Evolutionary conservation across 1,140 invertebrate species (phyloP).

Genomic region (Diorhabda carinulata): DNA sequence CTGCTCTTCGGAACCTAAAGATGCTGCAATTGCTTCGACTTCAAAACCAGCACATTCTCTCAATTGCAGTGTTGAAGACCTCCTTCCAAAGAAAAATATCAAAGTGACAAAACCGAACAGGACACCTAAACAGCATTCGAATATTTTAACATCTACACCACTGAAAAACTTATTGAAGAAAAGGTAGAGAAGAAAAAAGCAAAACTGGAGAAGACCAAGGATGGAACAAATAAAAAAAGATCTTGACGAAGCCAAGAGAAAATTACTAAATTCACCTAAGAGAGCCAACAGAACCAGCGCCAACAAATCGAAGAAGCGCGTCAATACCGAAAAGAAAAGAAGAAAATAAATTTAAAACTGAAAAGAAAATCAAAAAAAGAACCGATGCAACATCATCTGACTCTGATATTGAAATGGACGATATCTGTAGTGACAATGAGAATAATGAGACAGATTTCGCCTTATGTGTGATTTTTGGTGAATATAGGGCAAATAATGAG

Average conservation of each 20-base stretch:
- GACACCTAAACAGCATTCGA: neutral
- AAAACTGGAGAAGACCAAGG: constrained; percentile 8
- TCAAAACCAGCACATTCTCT: constrained; percentile 12
- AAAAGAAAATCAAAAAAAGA: constrained; percentile 6
- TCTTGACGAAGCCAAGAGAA: neutral
- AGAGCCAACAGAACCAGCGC: neutral
- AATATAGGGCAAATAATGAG: constrained; percentile 19
- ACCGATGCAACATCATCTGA: neutral
- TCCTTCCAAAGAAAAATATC: neutral
- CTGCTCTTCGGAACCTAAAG: constrained; percentile 10
- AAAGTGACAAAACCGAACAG: neutral
- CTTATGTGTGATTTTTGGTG: constrained; percentile 5
- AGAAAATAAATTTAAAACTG: neutral
- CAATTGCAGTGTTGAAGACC: constrained; percentile 6
- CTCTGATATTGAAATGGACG: too few species aligned
- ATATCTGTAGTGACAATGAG: too few species aligned
- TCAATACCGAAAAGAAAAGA: neutral
- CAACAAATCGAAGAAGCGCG: neutral
- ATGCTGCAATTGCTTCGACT: neutral
- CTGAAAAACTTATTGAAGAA: constrained; percentile 11
- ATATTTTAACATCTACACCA: neutral
- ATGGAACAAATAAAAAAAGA: constrained; percentile 8
- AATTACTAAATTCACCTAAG: constrained; percentile 2
- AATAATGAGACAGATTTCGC: constrained; percentile 4
- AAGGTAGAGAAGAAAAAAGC: constrained; percentile 8